Conservation (phyloP, 2,113 vertebrate species). For the Eudyptes chrysolophus region DNA sequence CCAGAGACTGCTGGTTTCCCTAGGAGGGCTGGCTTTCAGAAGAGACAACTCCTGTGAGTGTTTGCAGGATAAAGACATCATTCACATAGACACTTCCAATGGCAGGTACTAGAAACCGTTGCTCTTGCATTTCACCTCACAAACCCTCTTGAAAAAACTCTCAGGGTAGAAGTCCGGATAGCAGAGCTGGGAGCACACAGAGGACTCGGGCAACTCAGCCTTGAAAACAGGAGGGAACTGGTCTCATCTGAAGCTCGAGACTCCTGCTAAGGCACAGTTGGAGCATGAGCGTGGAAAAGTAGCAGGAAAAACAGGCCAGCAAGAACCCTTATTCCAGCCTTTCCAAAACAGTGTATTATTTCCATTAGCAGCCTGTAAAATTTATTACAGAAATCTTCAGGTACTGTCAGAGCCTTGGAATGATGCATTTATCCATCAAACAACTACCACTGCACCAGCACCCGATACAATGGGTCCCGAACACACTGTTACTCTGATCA, state of each 20-base stretch:
- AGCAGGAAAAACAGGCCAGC: not conserved
- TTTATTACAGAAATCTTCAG: not conserved
- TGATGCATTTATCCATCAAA: not conserved
- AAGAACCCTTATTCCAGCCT: slow-evolving; percentile 4
- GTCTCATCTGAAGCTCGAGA: not conserved
- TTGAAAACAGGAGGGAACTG: not conserved
- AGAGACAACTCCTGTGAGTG: not conserved
- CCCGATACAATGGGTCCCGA: not conserved
- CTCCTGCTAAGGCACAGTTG: not conserved
- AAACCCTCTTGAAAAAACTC: not conserved
- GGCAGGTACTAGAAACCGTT: fast-evolving
- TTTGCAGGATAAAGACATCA: not conserved
- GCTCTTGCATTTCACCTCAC: not conserved
- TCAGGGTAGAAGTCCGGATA: not conserved
- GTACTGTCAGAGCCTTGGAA: not conserved
- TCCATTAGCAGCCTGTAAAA: not conserved
- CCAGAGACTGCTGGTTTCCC: not conserved
- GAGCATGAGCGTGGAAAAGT: not conserved
- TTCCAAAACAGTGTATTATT: slow-evolving; percentile 20
- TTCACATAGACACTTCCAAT: not conserved
- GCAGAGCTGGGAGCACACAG: not conserved
- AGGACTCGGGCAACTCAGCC: not conserved
- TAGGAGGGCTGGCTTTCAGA: not conserved
- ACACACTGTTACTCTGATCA: not conserved
- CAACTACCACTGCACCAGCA: not conserved